Conservation (phyloP, 2,113 vertebrate species). For the Oostethus manadensis region DNA sequence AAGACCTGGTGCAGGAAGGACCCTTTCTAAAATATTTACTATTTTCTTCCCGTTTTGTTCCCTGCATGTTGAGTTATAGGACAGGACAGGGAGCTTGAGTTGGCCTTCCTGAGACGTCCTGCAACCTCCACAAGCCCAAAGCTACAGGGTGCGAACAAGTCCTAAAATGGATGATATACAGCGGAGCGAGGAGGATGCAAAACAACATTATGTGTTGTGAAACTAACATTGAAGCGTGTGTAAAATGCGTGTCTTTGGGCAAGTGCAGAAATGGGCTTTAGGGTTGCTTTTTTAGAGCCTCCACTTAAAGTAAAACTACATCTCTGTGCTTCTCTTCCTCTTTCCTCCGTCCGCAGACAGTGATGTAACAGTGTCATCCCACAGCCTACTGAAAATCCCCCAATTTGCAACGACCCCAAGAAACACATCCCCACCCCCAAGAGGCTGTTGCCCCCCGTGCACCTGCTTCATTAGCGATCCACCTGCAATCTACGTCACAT, state of each 20-base stretch:
- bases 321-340: conserved; percentile 13
- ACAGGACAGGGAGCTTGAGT: conserved; percentile 34
- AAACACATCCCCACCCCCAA: conserved; percentile 24
- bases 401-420: conserved; percentile 37
- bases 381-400: conserved; percentile 44
- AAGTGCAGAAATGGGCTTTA: conserved; percentile 12
- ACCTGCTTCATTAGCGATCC: conserved; percentile 27
- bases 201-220: conserved; percentile 46
- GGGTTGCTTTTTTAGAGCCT: conserved; percentile 21
- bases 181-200: conserved; percentile 45
- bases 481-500: conserved; percentile 49
- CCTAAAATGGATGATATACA: conserved; percentile 50
- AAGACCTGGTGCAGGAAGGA: neutral
- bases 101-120: conserved; percentile 27
- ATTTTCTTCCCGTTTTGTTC: conserved; percentile 29
- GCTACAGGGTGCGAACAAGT: conserved; percentile 39
- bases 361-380: conserved; percentile 50
- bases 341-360: conserved; percentile 12
- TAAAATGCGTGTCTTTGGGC: conserved; percentile 22
- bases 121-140: conserved; percentile 35
- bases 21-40: conserved; percentile 44
- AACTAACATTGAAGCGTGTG: conserved; percentile 48
- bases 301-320: neutral
- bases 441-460: conserved; percentile 38
- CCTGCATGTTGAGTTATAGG: conserved; percentile 20